Conservation (phyloP, 2,888 invertebrate genomes). For the Phalera bucephala region DNA sequence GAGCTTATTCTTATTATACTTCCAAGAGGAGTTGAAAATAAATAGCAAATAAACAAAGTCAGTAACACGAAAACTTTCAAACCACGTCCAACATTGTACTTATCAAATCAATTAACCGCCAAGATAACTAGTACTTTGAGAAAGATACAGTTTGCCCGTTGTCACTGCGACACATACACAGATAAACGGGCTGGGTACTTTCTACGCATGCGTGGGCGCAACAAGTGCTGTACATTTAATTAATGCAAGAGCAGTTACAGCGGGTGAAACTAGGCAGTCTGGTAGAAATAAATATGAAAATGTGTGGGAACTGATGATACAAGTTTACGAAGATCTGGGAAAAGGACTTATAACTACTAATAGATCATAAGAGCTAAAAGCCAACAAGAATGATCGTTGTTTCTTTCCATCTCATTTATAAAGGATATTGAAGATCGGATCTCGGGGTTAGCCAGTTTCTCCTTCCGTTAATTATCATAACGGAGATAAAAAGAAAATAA, state of each 20-base stretch:
- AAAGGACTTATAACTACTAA: too few species aligned
- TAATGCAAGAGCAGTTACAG: slow-evolving; percentile 48
- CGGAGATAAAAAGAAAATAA: too few species aligned
- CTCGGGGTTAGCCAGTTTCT: too few species aligned
- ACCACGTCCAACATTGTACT: background rate
- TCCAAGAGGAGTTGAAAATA: too few species aligned
- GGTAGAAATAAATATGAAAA: slow-evolving; percentile 47
- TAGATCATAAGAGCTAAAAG: slow-evolving; percentile 15
- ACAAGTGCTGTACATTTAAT: slow-evolving; percentile 57
- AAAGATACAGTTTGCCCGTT: slow-evolving; percentile 21
- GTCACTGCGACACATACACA: slow-evolving; percentile 24
- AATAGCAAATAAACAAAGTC: too few species aligned
- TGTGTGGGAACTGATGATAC: slow-evolving; percentile 35
- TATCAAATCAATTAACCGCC: background rate
- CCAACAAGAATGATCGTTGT: too few species aligned
- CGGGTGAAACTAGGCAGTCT: slow-evolving; percentile 24
- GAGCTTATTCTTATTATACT: too few species aligned
- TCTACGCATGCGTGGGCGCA: slow-evolving; percentile 61
- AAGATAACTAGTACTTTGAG: slow-evolving; percentile 16
- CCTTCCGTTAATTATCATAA: too few species aligned
- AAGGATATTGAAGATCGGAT: too few species aligned
- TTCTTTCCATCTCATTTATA: too few species aligned
- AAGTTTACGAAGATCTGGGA: too few species aligned
- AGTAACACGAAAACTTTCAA: too few species aligned
- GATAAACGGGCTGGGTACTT: slow-evolving; percentile 39